Evolutionary conservation across 1,140 invertebrate genomes (phyloP).

Genomic region (Aphis craccivora): DNA sequence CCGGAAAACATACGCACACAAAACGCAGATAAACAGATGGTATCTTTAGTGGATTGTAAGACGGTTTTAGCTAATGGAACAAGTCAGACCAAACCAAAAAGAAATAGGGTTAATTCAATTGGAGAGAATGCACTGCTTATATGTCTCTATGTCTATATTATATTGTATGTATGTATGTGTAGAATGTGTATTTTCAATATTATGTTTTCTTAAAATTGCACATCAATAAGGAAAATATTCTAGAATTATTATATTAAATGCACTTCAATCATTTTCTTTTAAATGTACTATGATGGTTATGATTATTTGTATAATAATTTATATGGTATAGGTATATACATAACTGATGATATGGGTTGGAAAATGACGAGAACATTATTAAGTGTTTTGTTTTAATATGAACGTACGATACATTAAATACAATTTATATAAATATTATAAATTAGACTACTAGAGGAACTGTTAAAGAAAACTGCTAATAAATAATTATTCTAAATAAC

Average conservation of each 20-base stretch:
- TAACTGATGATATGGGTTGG: background rate
- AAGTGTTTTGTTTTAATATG: background rate
- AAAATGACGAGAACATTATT: background rate
- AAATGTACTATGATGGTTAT: background rate
- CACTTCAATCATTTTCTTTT: background rate
- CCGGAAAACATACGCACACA: slow-evolving; percentile 16
- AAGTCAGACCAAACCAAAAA: slow-evolving; percentile 16
- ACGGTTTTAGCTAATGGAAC: slow-evolving; percentile 47
- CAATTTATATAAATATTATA: background rate
- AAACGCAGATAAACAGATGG: slow-evolving; percentile 43
- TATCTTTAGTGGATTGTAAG: background rate
- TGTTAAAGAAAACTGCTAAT: background rate
- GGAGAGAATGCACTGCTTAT: background rate
- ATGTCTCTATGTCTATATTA: background rate
- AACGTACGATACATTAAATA: background rate
- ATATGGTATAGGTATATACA: no score
- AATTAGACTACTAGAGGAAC: background rate
- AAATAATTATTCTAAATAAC: background rate
- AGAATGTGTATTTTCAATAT: background rate
- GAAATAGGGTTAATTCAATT: slow-evolving; percentile 39
- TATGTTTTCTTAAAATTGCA: background rate
- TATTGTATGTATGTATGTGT: background rate
- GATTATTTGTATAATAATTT: background rate
- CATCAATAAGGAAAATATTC: background rate
- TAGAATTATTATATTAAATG: background rate